Evolutionary conservation across 2,888 invertebrate species (phyloP).

Genomic region (Orthosia gracilis): DNA sequence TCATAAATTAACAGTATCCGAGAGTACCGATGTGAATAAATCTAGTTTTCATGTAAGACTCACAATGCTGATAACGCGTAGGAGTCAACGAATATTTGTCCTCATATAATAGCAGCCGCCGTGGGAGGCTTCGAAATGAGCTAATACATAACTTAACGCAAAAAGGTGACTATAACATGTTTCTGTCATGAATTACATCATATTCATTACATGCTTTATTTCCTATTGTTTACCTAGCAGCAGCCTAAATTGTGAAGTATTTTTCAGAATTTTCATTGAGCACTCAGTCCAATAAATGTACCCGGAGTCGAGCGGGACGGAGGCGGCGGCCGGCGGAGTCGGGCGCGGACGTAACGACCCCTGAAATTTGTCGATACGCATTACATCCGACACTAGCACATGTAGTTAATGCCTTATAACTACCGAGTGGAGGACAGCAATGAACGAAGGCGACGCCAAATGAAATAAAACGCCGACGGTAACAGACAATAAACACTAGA

Average conservation of each 20-base stretch:
- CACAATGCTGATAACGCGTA: slow-evolving; percentile 17
- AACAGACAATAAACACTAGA: not conserved
- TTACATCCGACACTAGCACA: not conserved
- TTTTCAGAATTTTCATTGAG: not conserved
- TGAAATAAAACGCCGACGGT: not conserved
- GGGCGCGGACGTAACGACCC: not conserved
- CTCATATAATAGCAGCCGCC: slow-evolving; percentile 2
- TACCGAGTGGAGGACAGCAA: not conserved
- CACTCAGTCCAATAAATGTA: not conserved
- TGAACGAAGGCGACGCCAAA: not conserved
- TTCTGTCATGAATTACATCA: not conserved
- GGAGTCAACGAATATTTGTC: slow-evolving; percentile 8
- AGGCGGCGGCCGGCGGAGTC: not conserved
- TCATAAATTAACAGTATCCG: not conserved
- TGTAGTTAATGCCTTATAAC: not conserved
- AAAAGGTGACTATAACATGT: not conserved
- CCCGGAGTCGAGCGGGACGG: not conserved
- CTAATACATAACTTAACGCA: slow-evolving; percentile 13
- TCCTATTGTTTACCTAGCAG: not conserved
- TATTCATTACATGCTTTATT: not conserved
- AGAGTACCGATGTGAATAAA: not conserved
- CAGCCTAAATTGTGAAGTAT: not conserved
- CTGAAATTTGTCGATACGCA: slow-evolving; percentile 19
- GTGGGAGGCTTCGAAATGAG: slow-evolving; percentile 29
- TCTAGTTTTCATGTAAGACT: slow-evolving; percentile 18